Percentiles rank a stretch among this genome's conserved stretches.
Conservation (phyloP, 37 sponge, comb jelly and placozoan species). For the Agelas oroides region DNA sequence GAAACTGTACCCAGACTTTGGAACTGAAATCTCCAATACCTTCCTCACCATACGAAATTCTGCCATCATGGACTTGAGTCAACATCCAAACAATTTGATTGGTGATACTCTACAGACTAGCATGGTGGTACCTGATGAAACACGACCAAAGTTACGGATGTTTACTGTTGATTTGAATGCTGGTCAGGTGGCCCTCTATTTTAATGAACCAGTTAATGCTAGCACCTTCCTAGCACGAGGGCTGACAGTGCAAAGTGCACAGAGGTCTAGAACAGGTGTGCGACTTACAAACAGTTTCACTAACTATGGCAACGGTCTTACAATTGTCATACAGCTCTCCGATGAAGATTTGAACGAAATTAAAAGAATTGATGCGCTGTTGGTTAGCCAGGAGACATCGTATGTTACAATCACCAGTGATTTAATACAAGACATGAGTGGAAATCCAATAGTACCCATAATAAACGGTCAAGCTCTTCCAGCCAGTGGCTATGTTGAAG, state of each 20-base stretch:
- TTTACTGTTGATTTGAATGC: conserved; percentile 85
- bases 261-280: conserved; percentile 82
- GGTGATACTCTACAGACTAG: conserved; percentile 48
- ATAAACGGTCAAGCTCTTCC: conserved; percentile 71
- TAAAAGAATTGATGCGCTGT: conserved; percentile 81
- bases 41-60: conserved; percentile 56
- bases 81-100: conserved; percentile 42
- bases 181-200: conserved; percentile 61
- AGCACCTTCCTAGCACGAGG: conserved; percentile 54
- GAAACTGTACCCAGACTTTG: conserved; percentile 76
- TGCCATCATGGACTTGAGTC: conserved; percentile 66
- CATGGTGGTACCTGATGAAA: conserved; percentile 51
- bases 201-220: conserved; percentile 85
- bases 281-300: conserved; percentile 64
- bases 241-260: conserved; percentile 75
- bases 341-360: conserved; percentile 82
- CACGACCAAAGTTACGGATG: conserved; percentile 45
- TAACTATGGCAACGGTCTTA: conserved; percentile 61
- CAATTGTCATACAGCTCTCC: conserved; percentile 64
- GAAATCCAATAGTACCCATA: conserved; percentile 70
- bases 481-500: conserved; percentile 58
- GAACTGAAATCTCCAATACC: conserved; percentile 66
- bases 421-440: conserved; percentile 78
- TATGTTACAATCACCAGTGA: conserved; percentile 67
- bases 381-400: conserved; percentile 52